Conservation (phyloP, 2,113 vertebrate genomes). For the Macaca nemestrina region DNA sequence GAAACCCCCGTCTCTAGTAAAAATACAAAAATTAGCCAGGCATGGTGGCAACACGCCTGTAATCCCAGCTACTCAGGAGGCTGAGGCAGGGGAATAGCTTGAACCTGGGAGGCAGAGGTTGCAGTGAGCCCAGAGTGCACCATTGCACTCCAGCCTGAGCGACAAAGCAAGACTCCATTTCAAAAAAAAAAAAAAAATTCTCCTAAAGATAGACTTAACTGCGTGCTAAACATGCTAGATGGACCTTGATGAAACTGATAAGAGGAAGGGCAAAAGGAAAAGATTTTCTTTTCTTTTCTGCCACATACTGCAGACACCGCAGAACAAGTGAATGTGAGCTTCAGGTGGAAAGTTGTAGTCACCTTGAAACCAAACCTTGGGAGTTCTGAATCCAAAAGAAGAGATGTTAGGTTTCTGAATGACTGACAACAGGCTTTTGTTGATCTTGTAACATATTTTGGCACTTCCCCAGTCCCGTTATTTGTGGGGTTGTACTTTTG, state of each 20-base stretch:
- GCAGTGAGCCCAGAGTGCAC: too few species aligned
- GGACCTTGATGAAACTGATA: neutral
- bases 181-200: neutral
- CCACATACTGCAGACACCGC: neutral
- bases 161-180: too few species aligned
- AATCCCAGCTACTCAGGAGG: too few species aligned
- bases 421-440: neutral
- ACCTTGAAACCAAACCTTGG: neutral
- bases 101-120: too few species aligned
- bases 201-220: neutral
- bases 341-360: neutral
- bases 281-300: neutral
- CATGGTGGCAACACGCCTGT: too few species aligned
- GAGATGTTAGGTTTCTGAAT: neutral
- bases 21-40: too few species aligned
- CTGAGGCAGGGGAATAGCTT: too few species aligned
- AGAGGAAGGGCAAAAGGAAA: neutral
- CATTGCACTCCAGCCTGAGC: too few species aligned
- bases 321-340: neutral
- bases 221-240: neutral
- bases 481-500: neutral
- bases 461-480: neutral
- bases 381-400: slow-evolving; percentile 19
- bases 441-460: neutral
- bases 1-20: too few species aligned